Conservation (phyloP, 2,797 vertebrate species). For the Ataeniobius toweri region DNA sequence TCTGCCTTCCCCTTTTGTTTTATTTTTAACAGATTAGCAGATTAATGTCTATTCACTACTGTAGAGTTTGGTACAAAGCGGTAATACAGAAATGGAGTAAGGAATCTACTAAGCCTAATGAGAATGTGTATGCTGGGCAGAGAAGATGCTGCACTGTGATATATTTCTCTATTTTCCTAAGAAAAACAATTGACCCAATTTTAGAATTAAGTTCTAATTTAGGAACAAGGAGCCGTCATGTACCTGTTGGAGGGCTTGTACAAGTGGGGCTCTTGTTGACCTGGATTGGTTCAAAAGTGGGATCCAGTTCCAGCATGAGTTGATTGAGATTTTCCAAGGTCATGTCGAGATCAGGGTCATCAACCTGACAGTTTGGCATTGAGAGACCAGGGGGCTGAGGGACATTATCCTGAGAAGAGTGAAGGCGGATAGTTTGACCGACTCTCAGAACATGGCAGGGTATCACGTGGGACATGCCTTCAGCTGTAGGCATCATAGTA, state of each 20-base stretch:
- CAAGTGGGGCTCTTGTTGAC: slow-evolving; percentile 34
- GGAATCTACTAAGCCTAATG: not conserved
- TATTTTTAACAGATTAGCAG: not conserved
- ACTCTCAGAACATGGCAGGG: slow-evolving; percentile 83
- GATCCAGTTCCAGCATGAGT: slow-evolving; percentile 91
- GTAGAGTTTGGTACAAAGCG: not conserved
- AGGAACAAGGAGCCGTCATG: not conserved
- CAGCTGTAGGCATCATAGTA: slow-evolving; percentile 65
- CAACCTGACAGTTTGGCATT: slow-evolving; percentile 27
- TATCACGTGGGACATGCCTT: slow-evolving; percentile 82
- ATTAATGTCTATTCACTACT: not conserved
- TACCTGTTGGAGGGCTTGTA: slow-evolving; percentile 65
- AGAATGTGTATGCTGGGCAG: not conserved
- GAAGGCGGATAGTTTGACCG: slow-evolving; percentile 80
- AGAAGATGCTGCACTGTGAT: not conserved
- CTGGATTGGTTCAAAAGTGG: slow-evolving; percentile 84
- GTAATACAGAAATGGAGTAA: not conserved
- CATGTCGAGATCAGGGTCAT: slow-evolving; percentile 80
- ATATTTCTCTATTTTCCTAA: not conserved
- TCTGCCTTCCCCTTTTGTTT: not conserved
- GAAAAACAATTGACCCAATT: not conserved
- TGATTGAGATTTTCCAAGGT: slow-evolving; percentile 88
- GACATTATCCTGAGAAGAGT: slow-evolving; percentile 29
- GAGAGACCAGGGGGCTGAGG: slow-evolving; percentile 11
- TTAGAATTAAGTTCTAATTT: not conserved